Conservation (phyloP, 1,140 invertebrate species). For the Pararge aegeria region DNA sequence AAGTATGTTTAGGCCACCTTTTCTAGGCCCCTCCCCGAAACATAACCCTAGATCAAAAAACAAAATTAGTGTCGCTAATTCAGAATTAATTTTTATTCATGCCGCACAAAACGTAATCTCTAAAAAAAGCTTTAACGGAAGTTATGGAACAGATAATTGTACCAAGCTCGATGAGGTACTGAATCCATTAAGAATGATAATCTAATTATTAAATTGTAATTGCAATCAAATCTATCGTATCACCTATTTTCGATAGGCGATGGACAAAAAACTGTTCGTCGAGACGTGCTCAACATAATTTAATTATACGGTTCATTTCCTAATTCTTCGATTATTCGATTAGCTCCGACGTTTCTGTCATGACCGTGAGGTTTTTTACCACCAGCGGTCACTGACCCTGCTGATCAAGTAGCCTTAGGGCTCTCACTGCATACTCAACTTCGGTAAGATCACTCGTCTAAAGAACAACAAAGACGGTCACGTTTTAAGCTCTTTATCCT, state of each 20-base stretch:
- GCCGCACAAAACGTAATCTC: no score
- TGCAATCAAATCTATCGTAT: neutral
- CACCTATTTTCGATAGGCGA: neutral
- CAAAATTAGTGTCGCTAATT: no score
- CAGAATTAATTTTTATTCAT: no score
- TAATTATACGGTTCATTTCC: slow-evolving; percentile 9
- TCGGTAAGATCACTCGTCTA: no score
- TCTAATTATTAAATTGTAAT: neutral
- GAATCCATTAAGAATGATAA: neutral
- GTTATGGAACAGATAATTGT: neutral
- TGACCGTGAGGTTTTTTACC: neutral
- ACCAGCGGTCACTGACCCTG: neutral
- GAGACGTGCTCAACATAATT: slow-evolving; percentile 7
- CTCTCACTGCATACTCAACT: no score
- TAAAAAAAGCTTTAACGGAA: no score
- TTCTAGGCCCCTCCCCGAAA: no score
- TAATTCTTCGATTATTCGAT: slow-evolving; percentile 5
- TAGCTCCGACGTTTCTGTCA: neutral
- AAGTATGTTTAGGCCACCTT: no score
- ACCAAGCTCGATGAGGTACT: neutral
- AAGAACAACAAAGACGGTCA: no score
- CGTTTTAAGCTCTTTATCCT: no score
- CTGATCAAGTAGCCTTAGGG: neutral
- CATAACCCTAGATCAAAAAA: no score
- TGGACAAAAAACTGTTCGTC: neutral